phyloP scores from a whole-genome alignment of 2,888 invertebrate genomes.

The Craniophora ligustri region DNA sequence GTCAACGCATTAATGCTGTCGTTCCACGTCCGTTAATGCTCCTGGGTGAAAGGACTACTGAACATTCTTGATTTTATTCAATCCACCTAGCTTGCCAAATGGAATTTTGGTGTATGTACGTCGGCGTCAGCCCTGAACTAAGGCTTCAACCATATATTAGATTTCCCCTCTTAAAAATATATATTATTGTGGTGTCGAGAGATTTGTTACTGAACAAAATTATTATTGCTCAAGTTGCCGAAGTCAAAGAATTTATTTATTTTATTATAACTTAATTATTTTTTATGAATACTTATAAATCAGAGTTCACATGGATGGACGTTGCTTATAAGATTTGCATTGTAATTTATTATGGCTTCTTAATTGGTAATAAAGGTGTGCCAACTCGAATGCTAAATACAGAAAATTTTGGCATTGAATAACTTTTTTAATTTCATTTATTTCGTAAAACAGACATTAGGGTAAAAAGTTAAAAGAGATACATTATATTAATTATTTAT shows the following conservation, averaged over 20 bases:
- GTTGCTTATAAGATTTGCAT: too few species aligned
- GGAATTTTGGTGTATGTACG: slow-evolving; percentile 75
- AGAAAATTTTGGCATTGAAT: too few species aligned
- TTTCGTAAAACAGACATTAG: background rate
- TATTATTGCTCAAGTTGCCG: too few species aligned
- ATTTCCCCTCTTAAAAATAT: slow-evolving; percentile 30
- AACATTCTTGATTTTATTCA: slow-evolving; percentile 67
- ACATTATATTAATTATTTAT: background rate
- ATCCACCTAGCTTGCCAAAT: slow-evolving; percentile 66
- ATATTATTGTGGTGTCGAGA: slow-evolving; percentile 10
- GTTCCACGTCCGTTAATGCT: slow-evolving; percentile 60
- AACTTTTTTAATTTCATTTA: too few species aligned
- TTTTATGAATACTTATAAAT: too few species aligned
- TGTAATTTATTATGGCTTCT: too few species aligned
- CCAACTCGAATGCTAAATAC: too few species aligned
- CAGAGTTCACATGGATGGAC: too few species aligned
- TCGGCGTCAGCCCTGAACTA: slow-evolving; percentile 55
- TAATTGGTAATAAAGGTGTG: too few species aligned
- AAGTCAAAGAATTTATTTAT: too few species aligned
- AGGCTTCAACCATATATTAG: slow-evolving; percentile 42
- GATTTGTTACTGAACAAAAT: too few species aligned
- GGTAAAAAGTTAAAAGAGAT: background rate
- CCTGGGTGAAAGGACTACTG: slow-evolving; percentile 61
- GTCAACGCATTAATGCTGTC: slow-evolving; percentile 60
- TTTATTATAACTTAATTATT: too few species aligned